These are phyloP conservation scores for Casuarius casuarius DNA, from an alignment of 2,113 vertebrate species.

Conservation along the genomic window DNA sequence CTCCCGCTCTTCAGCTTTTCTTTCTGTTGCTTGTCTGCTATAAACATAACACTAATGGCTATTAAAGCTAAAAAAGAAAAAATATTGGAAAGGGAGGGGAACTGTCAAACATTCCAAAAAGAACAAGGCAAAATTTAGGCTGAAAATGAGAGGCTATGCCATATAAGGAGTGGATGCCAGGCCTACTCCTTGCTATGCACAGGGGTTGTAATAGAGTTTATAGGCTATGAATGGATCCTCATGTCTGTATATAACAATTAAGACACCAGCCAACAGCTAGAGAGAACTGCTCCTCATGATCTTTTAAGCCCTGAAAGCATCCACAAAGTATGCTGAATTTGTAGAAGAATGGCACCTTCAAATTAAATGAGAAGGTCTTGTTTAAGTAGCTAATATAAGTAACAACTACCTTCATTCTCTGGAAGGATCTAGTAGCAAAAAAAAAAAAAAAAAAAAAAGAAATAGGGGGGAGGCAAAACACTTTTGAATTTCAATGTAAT, in stretches of 20 bases:
- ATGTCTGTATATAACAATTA: neutral
- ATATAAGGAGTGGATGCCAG: neutral
- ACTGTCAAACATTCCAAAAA: neutral
- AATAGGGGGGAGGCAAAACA: neutral
- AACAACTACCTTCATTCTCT: neutral
- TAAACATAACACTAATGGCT: neutral
- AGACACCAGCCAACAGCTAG: neutral
- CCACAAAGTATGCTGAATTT: neutral
- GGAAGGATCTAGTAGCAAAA: neutral
- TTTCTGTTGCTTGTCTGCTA: neutral
- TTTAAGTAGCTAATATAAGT: neutral
- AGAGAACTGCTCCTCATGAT: neutral
- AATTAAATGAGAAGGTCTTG: neutral
- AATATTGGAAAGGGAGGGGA: neutral
- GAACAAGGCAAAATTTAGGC: neutral
- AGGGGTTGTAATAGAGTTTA: neutral
- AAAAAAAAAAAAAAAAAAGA: neutral
- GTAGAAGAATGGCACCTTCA: neutral
- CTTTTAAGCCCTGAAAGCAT: neutral
- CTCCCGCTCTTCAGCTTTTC: neutral
- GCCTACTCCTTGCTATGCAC: neutral
- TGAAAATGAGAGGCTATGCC: neutral
- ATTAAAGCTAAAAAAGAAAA: neutral
- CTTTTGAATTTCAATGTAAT: conserved; percentile 13
- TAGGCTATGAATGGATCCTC: neutral